phyloP scores from a whole-genome alignment of 2,113 vertebrate genomes.

The Neolamprologus variostigma region DNA sequence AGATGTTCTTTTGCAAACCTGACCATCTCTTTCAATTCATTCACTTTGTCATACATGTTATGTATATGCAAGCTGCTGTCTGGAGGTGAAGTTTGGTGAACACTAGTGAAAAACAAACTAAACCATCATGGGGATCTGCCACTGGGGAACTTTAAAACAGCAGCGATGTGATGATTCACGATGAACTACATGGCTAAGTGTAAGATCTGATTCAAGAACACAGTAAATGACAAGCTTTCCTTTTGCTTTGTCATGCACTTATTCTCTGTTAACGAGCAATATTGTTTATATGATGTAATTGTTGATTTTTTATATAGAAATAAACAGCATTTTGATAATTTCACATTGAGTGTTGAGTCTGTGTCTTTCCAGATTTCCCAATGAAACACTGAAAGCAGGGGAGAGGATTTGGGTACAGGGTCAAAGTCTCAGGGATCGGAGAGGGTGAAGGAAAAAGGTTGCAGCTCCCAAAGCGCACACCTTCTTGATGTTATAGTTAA shows the following conservation, averaged over 20 bases:
- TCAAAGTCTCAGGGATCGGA: rapidly evolving
- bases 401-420: background rate
- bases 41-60: background rate
- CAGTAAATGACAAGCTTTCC: background rate
- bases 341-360: background rate
- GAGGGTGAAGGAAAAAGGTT: background rate
- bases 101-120: background rate
- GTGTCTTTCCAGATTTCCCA: background rate
- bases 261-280: background rate
- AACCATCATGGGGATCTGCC: background rate
- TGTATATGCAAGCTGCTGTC: rapidly evolving
- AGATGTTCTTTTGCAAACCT: background rate
- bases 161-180: background rate
- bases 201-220: background rate
- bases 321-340: background rate
- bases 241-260: background rate
- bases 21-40: rapidly evolving
- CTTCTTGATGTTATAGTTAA: background rate
- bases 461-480: background rate
- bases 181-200: background rate
- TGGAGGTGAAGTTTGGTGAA: background rate
- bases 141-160: background rate
- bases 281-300: background rate
- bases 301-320: background rate
- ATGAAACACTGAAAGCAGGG: background rate